Evolutionary conservation across 2,888 invertebrate species (phyloP), one percentile per base, ranked within the genome.

Genomic region (Agonopterix subpropinquella): DNA sequence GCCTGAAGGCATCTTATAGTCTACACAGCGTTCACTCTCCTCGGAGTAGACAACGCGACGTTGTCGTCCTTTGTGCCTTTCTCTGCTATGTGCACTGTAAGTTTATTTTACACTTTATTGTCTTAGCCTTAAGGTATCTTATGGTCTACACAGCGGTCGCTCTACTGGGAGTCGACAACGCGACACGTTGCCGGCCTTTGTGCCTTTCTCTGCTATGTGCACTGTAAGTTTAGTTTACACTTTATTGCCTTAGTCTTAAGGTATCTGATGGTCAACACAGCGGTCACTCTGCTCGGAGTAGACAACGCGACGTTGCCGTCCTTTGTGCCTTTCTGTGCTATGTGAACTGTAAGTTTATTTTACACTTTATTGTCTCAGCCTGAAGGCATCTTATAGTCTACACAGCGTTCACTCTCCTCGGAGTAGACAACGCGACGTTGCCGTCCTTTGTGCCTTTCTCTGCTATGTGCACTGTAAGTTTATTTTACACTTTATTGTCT

Each of bases 71-170:
- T 90, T 58, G 90, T 92, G 58, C 93, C 93, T 50, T 96, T 95
- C 78, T 92, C 95, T 8, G 91, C 93, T 43, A 91, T 97, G 72
- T 97, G 97, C 83, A 95, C 95, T 72, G 97, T 97, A 88, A 93
- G 94, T 41, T 18, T 18, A 18, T 2, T 18, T 18, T 18, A 18
- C 39, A 4, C 18, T 18, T 97, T 18, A 18, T 18, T 18, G 4
- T 4, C 15, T 15, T 2, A 4, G 18, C 4, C 18, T 18, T 18
- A 18, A 18, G 97, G 11, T 97, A 97, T 73, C 94, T 96, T 61
- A 83, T 96, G 62, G 96, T 97, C 11, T 97, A 97, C 82, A 90
- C 93, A 1, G 95, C 96, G 0, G 96, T 97, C 43, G 94, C 96
- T 18, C 89, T 97, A 47, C 87, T 96, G 53, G 97, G 96, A 4